phyloP scores from a whole-genome alignment of 2,797 vertebrate genomes.

The Varecia variegata region DNA sequence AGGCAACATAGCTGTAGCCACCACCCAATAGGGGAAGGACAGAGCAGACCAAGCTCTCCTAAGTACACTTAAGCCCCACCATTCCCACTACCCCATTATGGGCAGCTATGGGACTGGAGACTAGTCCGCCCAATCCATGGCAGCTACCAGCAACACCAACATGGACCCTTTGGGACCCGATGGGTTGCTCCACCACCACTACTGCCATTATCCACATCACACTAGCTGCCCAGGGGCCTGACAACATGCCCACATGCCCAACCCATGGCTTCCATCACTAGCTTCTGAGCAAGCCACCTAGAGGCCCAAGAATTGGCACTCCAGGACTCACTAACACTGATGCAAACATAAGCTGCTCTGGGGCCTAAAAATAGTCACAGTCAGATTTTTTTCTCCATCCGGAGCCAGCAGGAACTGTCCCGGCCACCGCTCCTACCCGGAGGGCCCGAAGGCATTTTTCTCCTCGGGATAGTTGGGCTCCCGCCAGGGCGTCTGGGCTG shows the following conservation, averaged over 20 bases:
- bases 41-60: not conserved
- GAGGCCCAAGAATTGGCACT: not conserved
- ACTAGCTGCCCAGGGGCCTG: not conserved
- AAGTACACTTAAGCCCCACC: not conserved
- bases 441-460: not conserved
- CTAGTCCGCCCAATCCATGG: not conserved
- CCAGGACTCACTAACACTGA: not conserved
- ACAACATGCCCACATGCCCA: not conserved
- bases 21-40: not conserved
- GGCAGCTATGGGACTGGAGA: not conserved
- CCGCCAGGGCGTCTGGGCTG: not conserved
- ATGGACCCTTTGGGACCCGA: not conserved
- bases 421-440: rapidly evolving
- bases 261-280: not conserved
- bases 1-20: not conserved
- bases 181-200: not conserved
- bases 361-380: not conserved
- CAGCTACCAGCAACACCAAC: not conserved
- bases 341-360: not conserved
- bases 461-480: not conserved
- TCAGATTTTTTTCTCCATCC: not conserved
- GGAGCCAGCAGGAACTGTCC: rapidly evolving
- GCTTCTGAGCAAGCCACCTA: not conserved
- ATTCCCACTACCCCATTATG: not conserved
- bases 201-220: not conserved